Base-by-base conservation (phyloP, 2,888 invertebrate genomes). In the Phyllotreta striolata region DNA sequence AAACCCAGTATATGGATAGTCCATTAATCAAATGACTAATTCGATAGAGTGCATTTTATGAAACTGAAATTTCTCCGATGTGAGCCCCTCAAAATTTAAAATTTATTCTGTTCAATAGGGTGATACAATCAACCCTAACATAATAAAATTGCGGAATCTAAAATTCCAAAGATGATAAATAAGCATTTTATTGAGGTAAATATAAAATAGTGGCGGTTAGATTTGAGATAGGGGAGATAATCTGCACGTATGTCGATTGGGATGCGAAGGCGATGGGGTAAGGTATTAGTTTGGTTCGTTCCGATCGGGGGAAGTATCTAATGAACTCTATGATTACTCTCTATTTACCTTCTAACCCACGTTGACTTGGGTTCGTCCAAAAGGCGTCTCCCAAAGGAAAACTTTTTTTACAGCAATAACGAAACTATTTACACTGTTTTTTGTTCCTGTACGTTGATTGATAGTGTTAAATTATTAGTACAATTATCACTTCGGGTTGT, bases 251-350 rank as follows among this genome's bases (percentile, higher is more conserved):
- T 69, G 65, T 68, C 62, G 62, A 64, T 60, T 60, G 52, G 52
- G 59, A 40, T 58, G 10, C 34, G 49, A 51, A 52, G 13, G 60
- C 37, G 57, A 67, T 66, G 65, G 65, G 69, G 65, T 66, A 68
- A 64, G 69, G 65, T 66, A 69, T 64, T 65, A 64, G 68, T 70
- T 68, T 72, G 73, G 74, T 71, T 72, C 70, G 68, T 68, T 71
- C 70, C 66, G 69, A 63, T 69, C 72, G 69, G 74, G 77, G 77
- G 76, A 69, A 72, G 74, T 69, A 72, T 76, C 79, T 79, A 80
- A 80, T 80, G 79, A 79, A 79, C 78, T 79, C 76, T 77, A 78
- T 79, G 79, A 78, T 79, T 78, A 76, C 78, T 73, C 70, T 73
- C 76, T 79, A 80, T 79, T 79, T 79, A 80, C 79, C 76, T 79